Percentiles rank a stretch among this genome's conserved stretches.
These are phyloP conservation scores for Netelia virgata DNA, from an alignment of 2,888 invertebrate genomes.

Conservation along the genomic window DNA sequence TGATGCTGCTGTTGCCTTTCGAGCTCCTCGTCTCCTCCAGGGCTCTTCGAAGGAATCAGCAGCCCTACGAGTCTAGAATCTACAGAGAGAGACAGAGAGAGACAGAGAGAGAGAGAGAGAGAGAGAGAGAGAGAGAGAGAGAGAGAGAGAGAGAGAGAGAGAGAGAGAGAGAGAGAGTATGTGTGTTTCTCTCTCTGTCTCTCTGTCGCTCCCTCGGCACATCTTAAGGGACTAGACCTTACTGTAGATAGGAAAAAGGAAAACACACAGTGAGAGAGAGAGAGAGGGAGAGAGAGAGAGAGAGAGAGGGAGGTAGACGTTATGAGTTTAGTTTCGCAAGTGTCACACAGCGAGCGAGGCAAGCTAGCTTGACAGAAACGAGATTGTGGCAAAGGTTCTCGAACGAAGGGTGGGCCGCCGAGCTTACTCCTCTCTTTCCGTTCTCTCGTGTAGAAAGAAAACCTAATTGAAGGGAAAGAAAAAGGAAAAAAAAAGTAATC, in stretches of 20 bases:
- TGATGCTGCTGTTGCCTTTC: conserved; percentile 28
- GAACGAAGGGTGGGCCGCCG: conserved; percentile 1
- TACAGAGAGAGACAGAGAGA: neutral
- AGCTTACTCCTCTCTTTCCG: neutral
- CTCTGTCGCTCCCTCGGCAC: conserved; percentile 13
- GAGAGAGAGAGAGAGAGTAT: conserved; percentile 4
- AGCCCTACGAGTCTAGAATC: conserved; percentile 19
- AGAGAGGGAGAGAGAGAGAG: conserved; percentile 2
- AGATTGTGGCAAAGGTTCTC: conserved; percentile 58
- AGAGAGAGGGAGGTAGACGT: conserved; percentile 42
- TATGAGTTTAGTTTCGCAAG: conserved; percentile 67
- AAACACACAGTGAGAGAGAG: neutral
- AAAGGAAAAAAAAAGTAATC: too few species aligned
- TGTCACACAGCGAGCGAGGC: conserved; percentile 55
- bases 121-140: neutral
- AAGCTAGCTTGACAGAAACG: conserved; percentile 70
- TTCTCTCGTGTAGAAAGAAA: neutral
- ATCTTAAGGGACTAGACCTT: neutral
- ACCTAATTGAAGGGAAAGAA: too few species aligned
- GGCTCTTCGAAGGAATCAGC: conserved; percentile 32
- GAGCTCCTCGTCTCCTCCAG: conserved; percentile 25
- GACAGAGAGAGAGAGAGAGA: too few species aligned
- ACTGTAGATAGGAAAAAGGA: neutral
- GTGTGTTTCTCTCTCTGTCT: conserved; percentile 36
- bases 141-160: too few species aligned